Conservation (phyloP, 2,113 vertebrate genomes). For the Channa argus region DNA sequence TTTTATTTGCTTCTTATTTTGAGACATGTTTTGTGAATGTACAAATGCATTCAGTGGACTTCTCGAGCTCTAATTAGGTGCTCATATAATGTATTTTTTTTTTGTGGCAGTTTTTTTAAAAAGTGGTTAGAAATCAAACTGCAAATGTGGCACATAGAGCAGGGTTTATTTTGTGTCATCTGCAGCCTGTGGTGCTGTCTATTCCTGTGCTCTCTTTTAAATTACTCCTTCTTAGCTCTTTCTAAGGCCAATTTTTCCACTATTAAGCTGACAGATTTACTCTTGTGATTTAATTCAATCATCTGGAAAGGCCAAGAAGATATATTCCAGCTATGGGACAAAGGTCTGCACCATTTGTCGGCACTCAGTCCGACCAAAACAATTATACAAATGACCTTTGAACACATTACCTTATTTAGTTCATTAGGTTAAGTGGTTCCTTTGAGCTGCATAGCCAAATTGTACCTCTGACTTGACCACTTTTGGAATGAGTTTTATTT, state of each 20-base stretch:
- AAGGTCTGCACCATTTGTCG: conserved; percentile 70
- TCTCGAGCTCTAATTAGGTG: conserved; percentile 32
- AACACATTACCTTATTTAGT: conserved; percentile 74
- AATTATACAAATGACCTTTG: conserved; percentile 86
- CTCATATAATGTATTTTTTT: conserved; percentile 41
- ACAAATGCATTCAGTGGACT: conserved; percentile 26
- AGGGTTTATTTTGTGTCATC: conserved; percentile 39
- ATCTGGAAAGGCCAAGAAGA: conserved; percentile 68
- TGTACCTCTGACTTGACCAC: conserved; percentile 57
- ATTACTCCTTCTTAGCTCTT: conserved; percentile 46
- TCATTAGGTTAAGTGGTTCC: conserved; percentile 83
- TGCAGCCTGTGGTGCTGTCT: conserved; percentile 32
- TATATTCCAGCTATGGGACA: conserved; percentile 71
- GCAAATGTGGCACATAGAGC: conserved; percentile 32
- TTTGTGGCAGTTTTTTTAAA: conserved; percentile 44
- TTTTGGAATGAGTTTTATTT: conserved; percentile 46
- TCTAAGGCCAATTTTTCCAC: conserved; percentile 68
- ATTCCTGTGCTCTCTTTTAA: conserved; percentile 52
- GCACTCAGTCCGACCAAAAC: conserved; percentile 71
- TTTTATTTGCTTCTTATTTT: conserved; percentile 13
- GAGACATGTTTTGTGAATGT: conserved; percentile 31
- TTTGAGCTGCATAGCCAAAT: conserved; percentile 45
- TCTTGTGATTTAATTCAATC: conserved; percentile 77
- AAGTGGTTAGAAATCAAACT: conserved; percentile 49
- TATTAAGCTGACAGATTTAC: conserved; percentile 81